Evolutionary conservation across 2,797 vertebrate species (phyloP).

Genomic region (Eurystomus glaucurus): DNA sequence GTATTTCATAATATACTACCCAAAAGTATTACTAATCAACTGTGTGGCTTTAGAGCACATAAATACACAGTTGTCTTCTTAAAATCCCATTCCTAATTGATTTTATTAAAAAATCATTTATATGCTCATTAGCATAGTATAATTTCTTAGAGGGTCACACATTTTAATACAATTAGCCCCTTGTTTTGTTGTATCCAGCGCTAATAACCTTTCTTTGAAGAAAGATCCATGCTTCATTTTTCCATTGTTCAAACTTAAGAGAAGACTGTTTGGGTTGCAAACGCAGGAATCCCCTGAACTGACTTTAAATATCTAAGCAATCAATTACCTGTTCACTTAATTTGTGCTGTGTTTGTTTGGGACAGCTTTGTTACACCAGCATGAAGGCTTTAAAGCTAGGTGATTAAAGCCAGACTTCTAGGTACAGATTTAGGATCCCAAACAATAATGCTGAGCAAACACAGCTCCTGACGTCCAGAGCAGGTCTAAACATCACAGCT

Average conservation of each 20-base stretch:
- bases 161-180: conserved; percentile 37
- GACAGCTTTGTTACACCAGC: background rate
- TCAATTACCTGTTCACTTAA: conserved; percentile 35
- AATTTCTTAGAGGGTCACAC: background rate
- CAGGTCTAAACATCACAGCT: background rate
- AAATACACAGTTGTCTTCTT: background rate
- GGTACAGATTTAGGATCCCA: background rate
- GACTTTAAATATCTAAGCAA: conserved; percentile 24
- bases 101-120: background rate
- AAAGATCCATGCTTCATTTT: conserved; percentile 25
- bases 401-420: conserved; percentile 45
- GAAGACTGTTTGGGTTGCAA: background rate
- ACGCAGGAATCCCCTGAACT: background rate
- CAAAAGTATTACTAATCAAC: background rate
- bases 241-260: conserved; percentile 19
- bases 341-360: conserved; percentile 19
- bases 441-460: conserved; percentile 3
- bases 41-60: background rate
- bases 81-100: background rate
- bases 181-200: conserved; percentile 6
- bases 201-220: conserved; percentile 23
- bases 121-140: background rate
- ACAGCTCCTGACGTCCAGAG: background rate
- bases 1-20: background rate
- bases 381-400: background rate